These are phyloP conservation scores for Scaptomyza tumidula DNA, from an alignment of 2,888 invertebrate species.

Conservation along the genomic window DNA sequence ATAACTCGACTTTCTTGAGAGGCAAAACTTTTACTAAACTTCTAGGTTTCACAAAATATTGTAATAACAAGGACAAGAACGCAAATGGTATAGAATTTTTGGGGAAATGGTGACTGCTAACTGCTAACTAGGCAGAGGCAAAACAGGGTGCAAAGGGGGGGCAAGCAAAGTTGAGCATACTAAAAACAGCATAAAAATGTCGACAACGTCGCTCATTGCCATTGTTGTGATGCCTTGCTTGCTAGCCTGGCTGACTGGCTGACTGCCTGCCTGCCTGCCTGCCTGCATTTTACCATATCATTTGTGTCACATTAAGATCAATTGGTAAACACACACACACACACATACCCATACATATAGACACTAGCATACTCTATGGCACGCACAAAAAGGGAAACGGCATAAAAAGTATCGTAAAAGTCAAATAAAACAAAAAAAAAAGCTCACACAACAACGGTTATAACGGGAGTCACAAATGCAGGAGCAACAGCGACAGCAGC, in stretches of 20 bases:
- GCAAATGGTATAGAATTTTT: conserved; percentile 15
- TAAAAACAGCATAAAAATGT: conserved; percentile 75
- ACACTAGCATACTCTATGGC: conserved; percentile 18
- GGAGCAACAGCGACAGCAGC: conserved; percentile 35
- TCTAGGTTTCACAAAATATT: conserved; percentile 73
- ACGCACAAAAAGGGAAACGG: conserved; percentile 71
- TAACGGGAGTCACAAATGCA: conserved; percentile 40
- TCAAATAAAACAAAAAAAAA: conserved; percentile 54
- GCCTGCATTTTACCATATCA: conserved; percentile 80
- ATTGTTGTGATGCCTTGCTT: conserved; percentile 66
- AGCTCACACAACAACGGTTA: conserved; percentile 61
- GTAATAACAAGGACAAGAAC: conserved; percentile 53
- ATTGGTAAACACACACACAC: conserved; percentile 78
- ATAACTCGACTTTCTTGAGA: conserved; percentile 56
- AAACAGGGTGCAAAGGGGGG: conserved; percentile 4
- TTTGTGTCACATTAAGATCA: conserved; percentile 84
- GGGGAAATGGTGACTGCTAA: conserved; percentile 25
- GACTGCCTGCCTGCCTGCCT: conserved; percentile 47
- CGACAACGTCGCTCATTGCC: conserved; percentile 51
- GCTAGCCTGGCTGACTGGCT: conserved; percentile 40
- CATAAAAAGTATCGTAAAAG: conserved; percentile 75
- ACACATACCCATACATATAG: conserved; percentile 7
- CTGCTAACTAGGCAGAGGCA: conserved; percentile 5
- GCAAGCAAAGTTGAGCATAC: conserved; percentile 47
- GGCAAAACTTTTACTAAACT: conserved; percentile 57